Conservation (phyloP, 2,888 invertebrate species). For the Drosophila setosimentum region DNA sequence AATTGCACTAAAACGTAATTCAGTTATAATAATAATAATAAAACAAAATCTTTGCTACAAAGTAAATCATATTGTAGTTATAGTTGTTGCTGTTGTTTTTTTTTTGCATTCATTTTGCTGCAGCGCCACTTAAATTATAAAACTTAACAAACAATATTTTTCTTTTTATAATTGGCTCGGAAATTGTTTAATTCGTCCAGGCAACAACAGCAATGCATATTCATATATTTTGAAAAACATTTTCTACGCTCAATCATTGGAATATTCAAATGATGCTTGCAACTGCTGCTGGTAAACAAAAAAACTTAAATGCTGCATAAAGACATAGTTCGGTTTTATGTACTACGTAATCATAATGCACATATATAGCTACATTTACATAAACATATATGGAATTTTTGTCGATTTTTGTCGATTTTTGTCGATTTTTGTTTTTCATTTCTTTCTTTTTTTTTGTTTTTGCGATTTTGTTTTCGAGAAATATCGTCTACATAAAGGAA, state of each 20-base stretch:
- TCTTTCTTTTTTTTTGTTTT: constrained; percentile 20
- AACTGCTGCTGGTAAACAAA: constrained; percentile 57
- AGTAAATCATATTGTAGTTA: constrained; percentile 44
- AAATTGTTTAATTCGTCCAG: constrained; percentile 63
- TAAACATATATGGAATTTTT: constrained; percentile 68
- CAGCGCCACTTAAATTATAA: constrained; percentile 63
- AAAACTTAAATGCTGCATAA: constrained; percentile 72
- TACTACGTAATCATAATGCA: constrained; percentile 49
- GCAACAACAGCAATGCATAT: constrained; percentile 39
- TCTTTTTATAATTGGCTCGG: constrained; percentile 70
- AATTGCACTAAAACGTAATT: constrained; percentile 70
- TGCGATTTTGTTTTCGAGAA: constrained; percentile 57
- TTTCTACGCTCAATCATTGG: constrained; percentile 5
- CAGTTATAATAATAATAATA: constrained; percentile 52
- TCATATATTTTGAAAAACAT: constrained; percentile 14
- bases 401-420: constrained; percentile 60
- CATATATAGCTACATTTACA: constrained; percentile 38
- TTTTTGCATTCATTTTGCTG: constrained; percentile 18
- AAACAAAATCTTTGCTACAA: constrained; percentile 63
- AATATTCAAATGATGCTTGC: constrained; percentile 12
- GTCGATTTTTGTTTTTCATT: constrained; percentile 39
- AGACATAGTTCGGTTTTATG: constrained; percentile 57
- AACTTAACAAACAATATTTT: constrained; percentile 75
- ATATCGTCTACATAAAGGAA: constrained; percentile 75
- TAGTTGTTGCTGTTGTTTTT: constrained; percentile 19